Evolutionary conservation across 2,113 vertebrate genomes (phyloP), one percentile per base, ranked within the genome.

Genomic region (Aspidoscelis tigris): DNA sequence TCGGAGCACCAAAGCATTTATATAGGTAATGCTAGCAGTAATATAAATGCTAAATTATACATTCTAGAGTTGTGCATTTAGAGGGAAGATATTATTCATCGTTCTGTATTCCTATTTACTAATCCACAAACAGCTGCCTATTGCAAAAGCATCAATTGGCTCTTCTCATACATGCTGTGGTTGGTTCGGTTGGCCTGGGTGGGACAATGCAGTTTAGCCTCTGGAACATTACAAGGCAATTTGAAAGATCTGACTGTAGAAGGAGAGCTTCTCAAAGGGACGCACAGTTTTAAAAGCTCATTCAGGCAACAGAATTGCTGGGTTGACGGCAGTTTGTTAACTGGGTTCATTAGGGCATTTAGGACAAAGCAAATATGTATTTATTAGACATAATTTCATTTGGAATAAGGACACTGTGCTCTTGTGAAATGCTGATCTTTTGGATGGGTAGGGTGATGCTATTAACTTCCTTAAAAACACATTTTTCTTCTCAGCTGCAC

Each of bases 11-110:
- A 88, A 88, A 92, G 78, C 91, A 85, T 93, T 74, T 91, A 78
- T 91, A 82, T 81, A 84, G 90, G 81, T 81, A 84, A 88, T 83
- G 84, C 71, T 84, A 83, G 90, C 88, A 92, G 88, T 89, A 91
- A 95, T 94, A 89, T 89, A 92, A 93, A 91, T 94, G 87, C 86
- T 93, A 93, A 95, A 93, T 95, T 89, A 93, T 94, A 71, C 53
- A 94, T 94, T 92, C 88, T 84, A 76, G 87, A 91, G 87, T 81
- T 92, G 75, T 93, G 76, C 84, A 78, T 92, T 89, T 78, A 89
- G 85, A 90, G 87, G 84, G 58, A 75, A 80, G 71, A 78, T 39
- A 33, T 88, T 93, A 91, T 90, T 91, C 90, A 90, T 93, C 91
- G 80, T 64, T 84, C 85, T 82, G 41, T 68, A 79, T 91, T 92